Conservation (phyloP, 30 jellyfish, hydroid and myxozoan genomes). For the Turritopsis dohrnii region DNA sequence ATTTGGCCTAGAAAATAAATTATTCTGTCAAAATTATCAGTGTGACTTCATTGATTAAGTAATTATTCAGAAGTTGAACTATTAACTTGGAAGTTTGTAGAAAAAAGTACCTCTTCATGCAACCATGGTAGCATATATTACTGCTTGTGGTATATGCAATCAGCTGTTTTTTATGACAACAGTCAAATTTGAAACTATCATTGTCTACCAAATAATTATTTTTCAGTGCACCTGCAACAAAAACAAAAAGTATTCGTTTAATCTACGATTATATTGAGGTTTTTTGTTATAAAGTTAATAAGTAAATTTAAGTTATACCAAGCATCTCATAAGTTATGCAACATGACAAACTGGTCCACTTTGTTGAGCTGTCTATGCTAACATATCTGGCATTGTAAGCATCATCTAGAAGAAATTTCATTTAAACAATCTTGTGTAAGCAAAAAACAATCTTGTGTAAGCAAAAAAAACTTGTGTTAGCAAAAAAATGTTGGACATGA, state of each 20-base stretch:
- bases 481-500: too few relatives aligned
- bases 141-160: not conserved
- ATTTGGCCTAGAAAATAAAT: not conserved
- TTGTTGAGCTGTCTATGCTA: not conserved
- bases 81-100: not conserved
- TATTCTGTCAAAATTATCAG: too few relatives aligned
- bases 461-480: too few relatives aligned
- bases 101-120: not conserved
- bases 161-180: not conserved
- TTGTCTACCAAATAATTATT: not conserved
- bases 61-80: too few relatives aligned
- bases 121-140: not conserved
- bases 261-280: too few relatives aligned
- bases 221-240: not conserved
- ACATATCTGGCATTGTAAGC: not conserved
- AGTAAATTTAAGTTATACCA: not conserved
- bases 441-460: too few relatives aligned
- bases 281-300: not conserved
- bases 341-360: conserved; percentile 1
- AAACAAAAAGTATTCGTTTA: too few relatives aligned
- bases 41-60: too few relatives aligned
- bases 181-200: not conserved
- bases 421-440: too few relatives aligned
- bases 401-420: too few relatives aligned
- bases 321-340: conserved; percentile 7